A percentile compares a stretch with the other conserved stretches of the same genome.
phyloP scores from a whole-genome alignment of 2,797 vertebrate species.

The Sebastes matsubarae region DNA sequence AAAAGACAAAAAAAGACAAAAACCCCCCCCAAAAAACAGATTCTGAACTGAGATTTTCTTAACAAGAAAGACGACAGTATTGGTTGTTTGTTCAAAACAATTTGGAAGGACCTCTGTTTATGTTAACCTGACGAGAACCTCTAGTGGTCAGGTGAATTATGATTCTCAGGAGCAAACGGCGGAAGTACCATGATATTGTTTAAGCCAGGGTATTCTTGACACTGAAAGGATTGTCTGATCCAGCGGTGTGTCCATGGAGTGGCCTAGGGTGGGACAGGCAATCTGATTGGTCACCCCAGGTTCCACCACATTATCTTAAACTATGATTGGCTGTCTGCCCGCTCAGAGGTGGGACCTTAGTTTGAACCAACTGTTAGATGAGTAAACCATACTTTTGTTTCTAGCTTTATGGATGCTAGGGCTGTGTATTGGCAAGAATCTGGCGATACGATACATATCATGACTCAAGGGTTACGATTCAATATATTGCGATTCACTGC shows the following conservation, averaged over 20 bases:
- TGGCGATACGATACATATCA: no score
- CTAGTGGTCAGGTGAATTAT: neutral
- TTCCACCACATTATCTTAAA: neutral
- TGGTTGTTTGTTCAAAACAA: neutral
- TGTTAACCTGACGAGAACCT: neutral
- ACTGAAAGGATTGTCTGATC: neutral
- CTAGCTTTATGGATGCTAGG: neutral
- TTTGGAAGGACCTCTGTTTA: neutral
- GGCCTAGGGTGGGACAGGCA: accelerated
- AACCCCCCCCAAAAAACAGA: neutral
- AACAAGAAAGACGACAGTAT: neutral
- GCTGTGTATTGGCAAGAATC: no score
- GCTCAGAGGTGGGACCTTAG: neutral
- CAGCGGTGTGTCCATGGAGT: neutral
- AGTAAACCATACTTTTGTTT: neutral
- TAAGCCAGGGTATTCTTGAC: neutral
- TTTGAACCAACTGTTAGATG: neutral
- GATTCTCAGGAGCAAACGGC: neutral
- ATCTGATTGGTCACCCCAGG: neutral
- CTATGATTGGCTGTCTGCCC: no score
- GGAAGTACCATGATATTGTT: neutral
- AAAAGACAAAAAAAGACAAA: neutral
- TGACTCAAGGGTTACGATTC: neutral
- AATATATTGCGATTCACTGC: neutral
- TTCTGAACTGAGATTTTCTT: neutral